Percentiles rank a stretch among this genome's conserved stretches.
These are phyloP conservation scores for Thalassarche chlororhynchos DNA, from an alignment of 2,113 vertebrate species.

Conservation along the genomic window DNA sequence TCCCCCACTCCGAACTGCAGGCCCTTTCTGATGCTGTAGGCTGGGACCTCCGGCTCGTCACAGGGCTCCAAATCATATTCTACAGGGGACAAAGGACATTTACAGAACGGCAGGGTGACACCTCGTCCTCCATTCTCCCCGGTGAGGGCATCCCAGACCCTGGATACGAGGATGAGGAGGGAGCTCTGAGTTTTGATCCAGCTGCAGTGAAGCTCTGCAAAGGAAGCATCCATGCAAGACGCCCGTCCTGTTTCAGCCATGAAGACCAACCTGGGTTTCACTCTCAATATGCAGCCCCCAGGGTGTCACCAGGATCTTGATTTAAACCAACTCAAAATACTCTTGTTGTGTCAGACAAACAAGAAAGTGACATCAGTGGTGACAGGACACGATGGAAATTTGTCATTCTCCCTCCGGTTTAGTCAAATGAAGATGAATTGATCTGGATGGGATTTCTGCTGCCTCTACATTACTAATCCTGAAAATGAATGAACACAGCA, in stretches of 20 bases:
- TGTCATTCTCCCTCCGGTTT: not conserved
- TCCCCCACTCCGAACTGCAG: conserved; percentile 94
- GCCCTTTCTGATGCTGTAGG: conserved; percentile 93
- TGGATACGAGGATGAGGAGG: fast-evolving
- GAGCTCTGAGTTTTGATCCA: not conserved
- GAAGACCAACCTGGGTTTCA: not conserved
- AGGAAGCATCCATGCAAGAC: not conserved
- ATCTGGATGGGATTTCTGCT: not conserved
- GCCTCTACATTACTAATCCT: not conserved
- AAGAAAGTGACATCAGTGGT: not conserved
- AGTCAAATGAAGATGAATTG: not conserved
- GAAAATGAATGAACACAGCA: not conserved
- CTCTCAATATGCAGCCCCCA: fast-evolving
- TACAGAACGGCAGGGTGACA: fast-evolving
- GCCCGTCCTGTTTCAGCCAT: fast-evolving
- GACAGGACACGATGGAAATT: not conserved
- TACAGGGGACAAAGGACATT: conserved; percentile 15
- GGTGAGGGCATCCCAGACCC: fast-evolving
- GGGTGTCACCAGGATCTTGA: not conserved
- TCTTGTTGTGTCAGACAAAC: too few relatives aligned
- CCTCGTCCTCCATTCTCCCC: fast-evolving
- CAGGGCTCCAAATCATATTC: conserved; percentile 97
- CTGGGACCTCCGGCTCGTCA: conserved; percentile 92
- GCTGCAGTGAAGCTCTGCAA: not conserved
- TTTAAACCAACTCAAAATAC: not conserved